Evolutionary conservation across 2,113 vertebrate genomes (phyloP), one percentile per base, ranked within the genome.

Genomic region (Reinhardtius hippoglossoides): DNA sequence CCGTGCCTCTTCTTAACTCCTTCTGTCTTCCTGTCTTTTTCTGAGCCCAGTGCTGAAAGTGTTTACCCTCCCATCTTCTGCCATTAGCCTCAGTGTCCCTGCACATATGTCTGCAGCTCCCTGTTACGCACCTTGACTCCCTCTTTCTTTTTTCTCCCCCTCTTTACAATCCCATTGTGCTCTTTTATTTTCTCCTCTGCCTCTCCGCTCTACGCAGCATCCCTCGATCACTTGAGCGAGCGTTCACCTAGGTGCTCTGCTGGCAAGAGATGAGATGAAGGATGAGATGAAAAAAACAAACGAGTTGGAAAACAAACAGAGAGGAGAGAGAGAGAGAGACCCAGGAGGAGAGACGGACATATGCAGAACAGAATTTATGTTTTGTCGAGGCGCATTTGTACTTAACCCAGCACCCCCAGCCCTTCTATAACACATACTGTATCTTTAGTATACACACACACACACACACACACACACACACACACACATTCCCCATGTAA

Each of bases 191-290:
- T 40, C 64, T 67, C 31, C 21, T 57, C 62, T 31, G 57, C 44
- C 50, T 59, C 58, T 69, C 44, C 37, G 5, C 62, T 69, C 80
- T 16, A 12, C 35, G 69, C 35, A 79, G 37, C 76, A 74, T 83
- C 78, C 68, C 61, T 81, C 77, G 68, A 88, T 86, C 72, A 83
- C 87, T 89, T 87, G 67, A 82, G 76, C 83, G 78, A 70, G 72
- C 60, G 82, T 73, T 87, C 81, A 91, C 80, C 87, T 88, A 88
- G 78, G 48, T 71, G 78, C 83, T 78, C 61, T 82, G 64, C 78
- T 88, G 89, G 88, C 87, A 57, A 3, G 67, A 88, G 82, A 91
- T 89, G 70, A 90, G 81, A 90, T 65, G 58, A 74, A 63, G 63
- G 71, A 80, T 66, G 83, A 80, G 56, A 84, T 83, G 86, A 91